Base-by-base conservation (phyloP, 23 tunicate genomes). In the Halocynthia aurantium region DNA sequence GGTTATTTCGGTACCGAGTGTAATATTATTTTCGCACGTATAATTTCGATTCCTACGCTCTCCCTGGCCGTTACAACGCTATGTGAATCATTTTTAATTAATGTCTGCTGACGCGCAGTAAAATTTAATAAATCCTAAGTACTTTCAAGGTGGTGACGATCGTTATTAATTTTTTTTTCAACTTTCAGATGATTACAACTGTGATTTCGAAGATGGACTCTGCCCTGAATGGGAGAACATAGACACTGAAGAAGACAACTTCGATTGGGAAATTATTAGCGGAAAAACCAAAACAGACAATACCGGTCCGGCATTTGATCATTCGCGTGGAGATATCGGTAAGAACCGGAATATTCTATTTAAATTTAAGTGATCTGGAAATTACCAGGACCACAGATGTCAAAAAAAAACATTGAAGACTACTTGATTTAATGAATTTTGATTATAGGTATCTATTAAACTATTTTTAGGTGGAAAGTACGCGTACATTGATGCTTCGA, bases 271-370 rank as follows among this genome's bases (percentile, higher is more conserved):
- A 63, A 40, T 88, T 2, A 7, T 61, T n/a, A 67, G 49, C 17
- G 74, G 81, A 12, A 65, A 57, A 19, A 88, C 95, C 6, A 50
- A 65, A 51, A 83, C 95, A 0, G 49, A 52, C 22, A 55, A 67
- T 10, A 88, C 95, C 6, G 95, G 95, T 6, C 95, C 95, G 19
- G 17, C 55, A 10, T 78, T 62, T 57, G 95, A 88, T 55, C 95
- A 88, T 73, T 83, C 95, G 8, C 54, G 67, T 0, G 53, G 66
- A 8, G 77, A 87, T 53, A 57, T 62, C 71, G 73, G 93, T 87
- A 82, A 57, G 82, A 15, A 13, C 12, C 44, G 8, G 50, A 50
- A 13, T 71, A 71, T 10, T 76, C 60, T 76, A 22, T n/a, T 57
- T 10, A 10, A 76, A 58, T 6, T 15, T 60, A 76, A 72, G 13